Base-by-base conservation (phyloP, 1,140 invertebrate genomes). In the Pseudomyrmex dendroicus region DNA sequence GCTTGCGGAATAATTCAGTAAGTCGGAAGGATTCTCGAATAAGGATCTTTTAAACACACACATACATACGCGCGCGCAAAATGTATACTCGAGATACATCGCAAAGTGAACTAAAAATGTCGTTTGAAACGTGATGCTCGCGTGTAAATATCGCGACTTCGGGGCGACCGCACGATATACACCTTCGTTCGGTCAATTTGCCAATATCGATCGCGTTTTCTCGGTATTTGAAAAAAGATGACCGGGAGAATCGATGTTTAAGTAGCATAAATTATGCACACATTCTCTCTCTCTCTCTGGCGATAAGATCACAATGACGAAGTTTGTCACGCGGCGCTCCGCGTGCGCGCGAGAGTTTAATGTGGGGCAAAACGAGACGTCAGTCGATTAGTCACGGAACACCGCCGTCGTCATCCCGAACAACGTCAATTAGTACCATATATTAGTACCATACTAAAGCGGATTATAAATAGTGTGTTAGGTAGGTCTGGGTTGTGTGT, bases 351-450 rank as follows among this genome's bases (percentile, higher is more conserved):
- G 5, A 35, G 35, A 59, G 66, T 56, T 80, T 80, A 70, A 68
- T 61, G 85, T 52, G 48, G 77, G 44, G 66, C 62, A 62, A 62
- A 87, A 85, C 62, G 72, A 73, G 67, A 57, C 44, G 35, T 56
- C 62, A 35, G 62, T 66, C 59, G 72, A 66, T 74, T 80, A 72
- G 73, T 48, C 86, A 67, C 56, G 77, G 78, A 82, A 83, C 59
- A 52, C 44, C 44, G 62, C 68, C 83, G 67, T 84, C 50, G 73
- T 68, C 72, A 74, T 89, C 78, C 86, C 88, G 86, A 89, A 78
- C 85, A 89, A 89, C 84, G 84, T 57, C 87, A 86, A 89, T 89
- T 89, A 89, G 82, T 86, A 76, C 67, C 62, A 66, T 68, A 52
- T n/a, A n/a, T n/a, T n/a, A n/a, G 76, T 84, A 76, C 67, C 62